Percentiles rank a stretch among this genome's conserved stretches.
Conservation (phyloP, 1,140 invertebrate species). For the Psilanteris sp. region DNA sequence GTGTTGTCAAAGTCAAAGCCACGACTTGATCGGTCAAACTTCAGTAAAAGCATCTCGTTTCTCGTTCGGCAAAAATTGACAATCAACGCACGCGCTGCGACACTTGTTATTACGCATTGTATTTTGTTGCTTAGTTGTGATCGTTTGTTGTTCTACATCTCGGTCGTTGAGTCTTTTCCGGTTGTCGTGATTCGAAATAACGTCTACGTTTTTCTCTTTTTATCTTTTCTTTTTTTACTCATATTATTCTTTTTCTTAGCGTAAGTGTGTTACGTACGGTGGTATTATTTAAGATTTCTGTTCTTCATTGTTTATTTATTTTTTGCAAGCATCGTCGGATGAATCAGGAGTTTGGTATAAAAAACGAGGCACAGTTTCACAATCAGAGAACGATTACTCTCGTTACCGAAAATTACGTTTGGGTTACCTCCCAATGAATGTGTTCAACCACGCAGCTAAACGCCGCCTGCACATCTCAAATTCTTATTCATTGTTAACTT, state of each 20-base stretch:
- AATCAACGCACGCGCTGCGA: conserved; percentile 45
- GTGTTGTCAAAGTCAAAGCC: conserved; percentile 46
- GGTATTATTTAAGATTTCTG: too few species aligned
- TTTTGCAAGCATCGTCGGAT: conserved; percentile 69
- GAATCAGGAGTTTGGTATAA: conserved; percentile 76
- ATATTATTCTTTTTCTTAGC: conserved; percentile 3
- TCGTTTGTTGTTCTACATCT: conserved; percentile 9
- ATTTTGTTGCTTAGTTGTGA: conserved; percentile 2
- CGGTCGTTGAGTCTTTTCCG: conserved; percentile 19
- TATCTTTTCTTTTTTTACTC: conserved; percentile 1
- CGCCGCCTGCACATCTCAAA: conserved; percentile 20
- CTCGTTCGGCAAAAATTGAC: conserved; percentile 39
- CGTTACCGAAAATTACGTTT: conserved; percentile 72
- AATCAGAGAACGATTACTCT: conserved; percentile 75
- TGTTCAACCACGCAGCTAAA: conserved; percentile 61
- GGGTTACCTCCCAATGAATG: conserved; percentile 78
- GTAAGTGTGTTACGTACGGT: conserved; percentile 11
- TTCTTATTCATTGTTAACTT: conserved; percentile 30
- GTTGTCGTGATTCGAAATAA: conserved; percentile 40
- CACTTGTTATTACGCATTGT: conserved; percentile 26
- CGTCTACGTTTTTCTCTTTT: conserved; percentile 28
- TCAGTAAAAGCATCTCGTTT: conserved; percentile 56
- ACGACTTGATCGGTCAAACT: conserved; percentile 47
- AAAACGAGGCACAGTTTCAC: conserved; percentile 80
- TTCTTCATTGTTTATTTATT: conserved; percentile 12